Conservation (phyloP, 2,888 invertebrate species). For the Philopedon plagiatum region DNA sequence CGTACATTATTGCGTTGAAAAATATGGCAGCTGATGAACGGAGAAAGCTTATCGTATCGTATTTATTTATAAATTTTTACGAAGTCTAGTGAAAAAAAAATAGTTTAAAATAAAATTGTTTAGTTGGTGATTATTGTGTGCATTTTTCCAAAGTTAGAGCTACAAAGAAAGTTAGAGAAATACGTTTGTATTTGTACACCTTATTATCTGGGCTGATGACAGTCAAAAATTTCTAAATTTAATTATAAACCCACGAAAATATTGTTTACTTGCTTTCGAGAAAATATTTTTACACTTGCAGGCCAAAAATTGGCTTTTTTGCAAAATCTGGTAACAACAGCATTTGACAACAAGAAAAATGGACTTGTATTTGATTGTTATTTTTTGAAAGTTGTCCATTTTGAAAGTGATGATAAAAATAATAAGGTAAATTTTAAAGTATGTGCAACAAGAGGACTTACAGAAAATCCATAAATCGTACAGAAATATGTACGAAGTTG, state of each 20-base stretch:
- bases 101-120: conserved; percentile 12
- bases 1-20: conserved; percentile 41
- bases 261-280: conserved; percentile 32
- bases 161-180: conserved; percentile 1
- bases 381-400: conserved; percentile 22
- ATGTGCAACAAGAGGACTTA: conserved; percentile 60
- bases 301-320: conserved; percentile 17
- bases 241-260: conserved; percentile 51
- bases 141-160: background rate
- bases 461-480: conserved; percentile 58
- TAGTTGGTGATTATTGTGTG: conserved; percentile 16
- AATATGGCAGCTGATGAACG: conserved; percentile 60
- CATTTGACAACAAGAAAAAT: conserved; percentile 30
- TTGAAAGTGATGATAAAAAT: conserved; percentile 46
- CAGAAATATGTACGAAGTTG: conserved; percentile 68
- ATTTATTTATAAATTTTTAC: conserved; percentile 40
- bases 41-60: conserved; percentile 63
- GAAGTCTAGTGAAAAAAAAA: conserved; percentile 20
- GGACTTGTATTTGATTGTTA: conserved; percentile 22
- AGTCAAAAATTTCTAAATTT: conserved; percentile 56
- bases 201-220: conserved; percentile 52
- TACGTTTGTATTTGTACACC: conserved; percentile 30
- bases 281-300: conserved; percentile 26
- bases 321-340: conserved; percentile 16
- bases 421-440: conserved; percentile 54